Conservation (phyloP, 1,140 invertebrate species). For the Hydropsyche tenuis region DNA sequence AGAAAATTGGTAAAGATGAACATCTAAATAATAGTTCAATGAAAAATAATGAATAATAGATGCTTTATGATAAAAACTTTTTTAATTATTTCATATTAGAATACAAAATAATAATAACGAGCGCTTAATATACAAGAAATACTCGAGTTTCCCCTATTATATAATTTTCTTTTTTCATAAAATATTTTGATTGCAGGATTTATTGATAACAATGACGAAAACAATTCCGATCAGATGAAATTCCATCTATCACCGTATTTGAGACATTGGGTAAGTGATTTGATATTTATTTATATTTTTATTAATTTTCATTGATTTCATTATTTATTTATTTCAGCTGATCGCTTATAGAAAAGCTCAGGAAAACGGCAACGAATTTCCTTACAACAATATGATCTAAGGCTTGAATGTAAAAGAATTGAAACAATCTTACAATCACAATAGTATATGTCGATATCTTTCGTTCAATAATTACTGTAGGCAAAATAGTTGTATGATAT, state of each 20-base stretch:
- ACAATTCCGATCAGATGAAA: slow-evolving; percentile 34
- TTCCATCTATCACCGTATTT: slow-evolving; percentile 52
- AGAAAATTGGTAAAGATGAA: too few species aligned
- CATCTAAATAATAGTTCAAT: too few species aligned
- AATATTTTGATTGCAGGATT: slow-evolving; percentile 36
- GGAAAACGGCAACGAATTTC: slow-evolving; percentile 35
- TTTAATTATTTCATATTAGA: too few species aligned
- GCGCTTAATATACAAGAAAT: not conserved
- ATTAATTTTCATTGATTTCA: slow-evolving; percentile 28
- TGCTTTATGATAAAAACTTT: too few species aligned
- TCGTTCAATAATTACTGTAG: slow-evolving; percentile 6
- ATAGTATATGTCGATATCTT: slow-evolving; percentile 10
- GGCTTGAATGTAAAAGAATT: slow-evolving; percentile 18
- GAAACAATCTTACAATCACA: slow-evolving; percentile 22
- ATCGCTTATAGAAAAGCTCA: slow-evolving; percentile 44
- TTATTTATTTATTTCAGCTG: slow-evolving; percentile 40
- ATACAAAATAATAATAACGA: not conserved
- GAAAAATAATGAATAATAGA: too few species aligned
- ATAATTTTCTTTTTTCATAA: not conserved
- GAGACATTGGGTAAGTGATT: slow-evolving; percentile 54
- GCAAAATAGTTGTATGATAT: slow-evolving; percentile 9
- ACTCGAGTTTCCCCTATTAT: not conserved
- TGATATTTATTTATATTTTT: not conserved
- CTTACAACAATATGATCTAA: slow-evolving; percentile 43
- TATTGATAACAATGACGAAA: slow-evolving; percentile 37